Base-by-base conservation (phyloP, 2,888 invertebrate species). In the Eurytoma adleriae region DNA sequence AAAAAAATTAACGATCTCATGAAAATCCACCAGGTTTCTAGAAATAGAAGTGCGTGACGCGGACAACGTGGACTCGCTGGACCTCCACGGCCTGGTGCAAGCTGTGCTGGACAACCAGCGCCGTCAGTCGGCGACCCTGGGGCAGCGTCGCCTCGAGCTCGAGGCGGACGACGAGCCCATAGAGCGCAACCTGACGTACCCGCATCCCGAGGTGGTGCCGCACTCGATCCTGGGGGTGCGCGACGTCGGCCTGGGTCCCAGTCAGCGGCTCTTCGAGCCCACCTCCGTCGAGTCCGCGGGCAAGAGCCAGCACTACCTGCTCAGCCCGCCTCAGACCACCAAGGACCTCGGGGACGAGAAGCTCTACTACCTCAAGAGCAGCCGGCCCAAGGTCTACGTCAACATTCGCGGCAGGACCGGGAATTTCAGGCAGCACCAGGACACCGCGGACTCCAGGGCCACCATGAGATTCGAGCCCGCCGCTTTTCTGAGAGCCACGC, bases 201-300 rank as follows among this genome's bases (percentile, higher is more conserved):
- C 86, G 0, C 83, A 86, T 48, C 88, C 89, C n/a, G 87, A 87
- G 78, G 88, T 89, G 3, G 82, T 88, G 61, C 87, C 89, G 0
- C 85, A 86, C 57, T 89, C 89, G n/a, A 85, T 88, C 14, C 79
- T 88, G 3, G 89, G 89, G 0, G 88, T 89, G 0, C 84, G 89
- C 3, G 85, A 88, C 69, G 84, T 89, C 16, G 87, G 84, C 14
- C 27, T 79, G n/a, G 82, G 83, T 1, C 77, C 74, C 5, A 69
- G 40, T 7, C 79, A 82, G n/a, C 69, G 79, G 0, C 66, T 79
- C 24, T 79, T 79, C 61, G 79, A 82, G 40, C 13, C 78, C 0
- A 71, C 71, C 10, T 71, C 74, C 3, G 10, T 76, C 12, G 72
- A 80, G 1, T 14, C 1, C 14, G 48, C 2, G 0, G 48, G 27